Conservation (phyloP, 2,113 vertebrate species). For the Holacanthus passer region DNA sequence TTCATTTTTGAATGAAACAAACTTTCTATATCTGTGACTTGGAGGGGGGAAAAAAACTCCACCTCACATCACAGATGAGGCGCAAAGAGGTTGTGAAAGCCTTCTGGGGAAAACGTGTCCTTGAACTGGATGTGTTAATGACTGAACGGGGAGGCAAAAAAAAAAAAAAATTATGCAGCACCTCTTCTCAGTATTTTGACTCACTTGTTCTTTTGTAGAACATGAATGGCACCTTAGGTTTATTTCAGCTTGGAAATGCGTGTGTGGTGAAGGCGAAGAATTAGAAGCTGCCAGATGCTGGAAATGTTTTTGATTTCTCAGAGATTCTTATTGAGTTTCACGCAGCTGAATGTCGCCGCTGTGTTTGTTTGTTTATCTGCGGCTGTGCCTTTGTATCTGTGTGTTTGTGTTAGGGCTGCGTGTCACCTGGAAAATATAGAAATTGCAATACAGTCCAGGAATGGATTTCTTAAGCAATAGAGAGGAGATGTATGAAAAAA, state of each 20-base stretch:
- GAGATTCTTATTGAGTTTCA: conserved; percentile 54
- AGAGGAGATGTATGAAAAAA: conserved; percentile 19
- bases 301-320: conserved; percentile 55
- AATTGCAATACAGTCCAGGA: conserved; percentile 29
- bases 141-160: conserved; percentile 60
- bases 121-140: conserved; percentile 80
- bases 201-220: conserved; percentile 60
- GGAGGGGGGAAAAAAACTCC: not conserved
- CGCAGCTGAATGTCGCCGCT: conserved; percentile 40
- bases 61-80: conserved; percentile 68
- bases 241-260: conserved; percentile 46
- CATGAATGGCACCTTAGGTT: conserved; percentile 65
- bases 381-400: conserved; percentile 8
- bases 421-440: conserved; percentile 33
- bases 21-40: conserved; percentile 64
- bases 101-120: conserved; percentile 72
- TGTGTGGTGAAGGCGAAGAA: conserved; percentile 23
- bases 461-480: conserved; percentile 21
- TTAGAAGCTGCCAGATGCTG: conserved; percentile 58
- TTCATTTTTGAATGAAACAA: conserved; percentile 63
- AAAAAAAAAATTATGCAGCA: conserved; percentile 60
- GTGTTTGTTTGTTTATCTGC: conserved; percentile 64
- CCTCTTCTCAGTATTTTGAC: conserved; percentile 52
- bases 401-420: conserved; percentile 30
- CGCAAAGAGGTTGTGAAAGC: conserved; percentile 75